Evolutionary conservation across 2,113 vertebrate genomes (phyloP).

Genomic region (Craseonycteris thonglongyai): DNA sequence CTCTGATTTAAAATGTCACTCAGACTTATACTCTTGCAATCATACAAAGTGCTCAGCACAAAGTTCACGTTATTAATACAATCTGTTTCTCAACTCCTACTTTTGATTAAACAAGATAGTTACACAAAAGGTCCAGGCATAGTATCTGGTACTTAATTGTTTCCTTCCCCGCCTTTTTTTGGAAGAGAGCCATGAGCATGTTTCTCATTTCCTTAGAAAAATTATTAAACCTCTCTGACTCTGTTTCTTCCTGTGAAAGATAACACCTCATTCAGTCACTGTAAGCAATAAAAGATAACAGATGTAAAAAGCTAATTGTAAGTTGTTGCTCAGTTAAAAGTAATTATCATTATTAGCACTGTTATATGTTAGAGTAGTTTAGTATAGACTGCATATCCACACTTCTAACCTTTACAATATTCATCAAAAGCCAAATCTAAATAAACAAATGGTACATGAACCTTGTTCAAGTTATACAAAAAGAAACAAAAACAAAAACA

Average conservation of each 20-base stretch:
- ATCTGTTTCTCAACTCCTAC: background rate
- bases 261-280: background rate
- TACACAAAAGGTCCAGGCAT: background rate
- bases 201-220: background rate
- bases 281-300: background rate
- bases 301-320: background rate
- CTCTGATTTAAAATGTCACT: background rate
- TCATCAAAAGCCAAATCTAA: slow-evolving; percentile 4
- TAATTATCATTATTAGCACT: background rate
- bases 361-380: background rate
- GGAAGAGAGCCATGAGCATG: background rate
- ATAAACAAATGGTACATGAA: background rate
- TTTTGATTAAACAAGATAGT: slow-evolving; percentile 14
- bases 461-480: background rate
- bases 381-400: background rate
- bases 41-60: background rate
- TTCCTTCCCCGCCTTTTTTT: background rate
- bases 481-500: too few relatives aligned
- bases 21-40: background rate
- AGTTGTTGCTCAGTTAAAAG: background rate
- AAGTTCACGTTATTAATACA: background rate
- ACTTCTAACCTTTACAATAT: background rate
- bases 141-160: background rate
- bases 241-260: background rate
- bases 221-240: background rate